Evolutionary conservation across 2,113 vertebrate genomes (phyloP), one percentile per base, ranked within the genome.

Genomic region (Thinocorus orbignyianus): DNA sequence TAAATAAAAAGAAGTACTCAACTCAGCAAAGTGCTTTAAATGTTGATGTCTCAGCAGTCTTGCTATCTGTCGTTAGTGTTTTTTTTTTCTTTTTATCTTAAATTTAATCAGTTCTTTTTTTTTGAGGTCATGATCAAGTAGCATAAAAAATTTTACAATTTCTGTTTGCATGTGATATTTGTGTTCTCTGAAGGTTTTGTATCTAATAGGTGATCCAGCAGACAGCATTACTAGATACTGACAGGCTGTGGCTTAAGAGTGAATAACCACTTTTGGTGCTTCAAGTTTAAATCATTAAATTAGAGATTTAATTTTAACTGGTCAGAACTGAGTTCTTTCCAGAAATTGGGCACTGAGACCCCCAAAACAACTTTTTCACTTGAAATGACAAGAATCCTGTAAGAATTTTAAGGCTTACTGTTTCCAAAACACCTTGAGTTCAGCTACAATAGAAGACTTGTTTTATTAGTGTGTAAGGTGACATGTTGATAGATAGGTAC

Each of bases 41-140:
- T 93, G 72, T 86, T 94, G 90, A 65, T 90, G 52, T 74, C 77
- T 93, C 88, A 92, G 93, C 92, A 92, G 48, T 62, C 61, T 84
- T 84, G 26, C 37, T 82, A 28, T 89, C 44, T 93, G 55, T 81
- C 51, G n/a, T 83, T 90, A 90, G 31, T n/a, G 10, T 16, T 28
- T 70, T 52, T 92, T 93, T 81, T 91, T 81, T 91, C 82, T 62
- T 65, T 65, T 83, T 73, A 42, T 94, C 82, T 92, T 88, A 82
- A 93, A 88, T 88, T 46, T 82, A 91, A 93, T 95, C 87, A 73
- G 83, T 41, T 41, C n/a, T 94, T 7, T 70, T 93, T 90, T 74
- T 90, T 80, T 88, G 48, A 91, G 74, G 73, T 91, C 88, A 79
- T 72, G 74, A 88, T 96, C 90, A 95, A 71, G 81, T 49, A 92